phyloP scores from a whole-genome alignment of 2,888 invertebrate genomes.

The Oscheius sp. region DNA sequence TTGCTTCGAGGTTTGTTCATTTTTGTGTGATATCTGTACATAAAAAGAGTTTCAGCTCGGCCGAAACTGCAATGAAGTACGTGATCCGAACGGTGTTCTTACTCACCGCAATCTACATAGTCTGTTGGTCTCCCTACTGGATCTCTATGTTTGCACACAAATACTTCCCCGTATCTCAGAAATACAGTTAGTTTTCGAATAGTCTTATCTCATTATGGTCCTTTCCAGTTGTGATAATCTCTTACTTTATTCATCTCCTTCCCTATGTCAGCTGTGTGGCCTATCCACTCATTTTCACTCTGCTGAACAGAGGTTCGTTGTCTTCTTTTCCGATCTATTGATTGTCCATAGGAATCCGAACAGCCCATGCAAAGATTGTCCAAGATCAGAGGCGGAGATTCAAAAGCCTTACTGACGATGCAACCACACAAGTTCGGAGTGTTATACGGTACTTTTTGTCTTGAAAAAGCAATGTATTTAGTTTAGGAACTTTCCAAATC shows the following conservation, averaged over 20 bases:
- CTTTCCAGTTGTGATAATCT: constrained; percentile 68
- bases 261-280: constrained; percentile 72
- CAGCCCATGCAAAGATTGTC: constrained; percentile 61
- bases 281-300: constrained; percentile 72
- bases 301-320: constrained; percentile 54
- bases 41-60: constrained; percentile 48
- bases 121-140: constrained; percentile 71
- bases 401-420: constrained; percentile 62
- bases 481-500: constrained; percentile 25
- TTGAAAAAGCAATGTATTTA: not conserved
- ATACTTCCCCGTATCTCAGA: constrained; percentile 51
- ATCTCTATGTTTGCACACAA: constrained; percentile 65
- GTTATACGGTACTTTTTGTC: constrained; percentile 41
- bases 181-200: constrained; percentile 46
- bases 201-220: not conserved
- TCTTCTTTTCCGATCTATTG: not conserved
- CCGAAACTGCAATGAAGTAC: constrained; percentile 69
- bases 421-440: constrained; percentile 49
- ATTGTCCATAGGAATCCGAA: constrained; percentile 46
- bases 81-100: constrained; percentile 70
- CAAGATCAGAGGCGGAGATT: constrained; percentile 54
- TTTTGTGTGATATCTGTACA: not conserved
- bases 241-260: constrained; percentile 70
- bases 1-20: constrained; percentile 53
- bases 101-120: constrained; percentile 69